Percentiles rank a stretch among this genome's conserved stretches.
phyloP scores from a whole-genome alignment of 2,113 vertebrate species.

The Myotis yumanensis region DNA sequence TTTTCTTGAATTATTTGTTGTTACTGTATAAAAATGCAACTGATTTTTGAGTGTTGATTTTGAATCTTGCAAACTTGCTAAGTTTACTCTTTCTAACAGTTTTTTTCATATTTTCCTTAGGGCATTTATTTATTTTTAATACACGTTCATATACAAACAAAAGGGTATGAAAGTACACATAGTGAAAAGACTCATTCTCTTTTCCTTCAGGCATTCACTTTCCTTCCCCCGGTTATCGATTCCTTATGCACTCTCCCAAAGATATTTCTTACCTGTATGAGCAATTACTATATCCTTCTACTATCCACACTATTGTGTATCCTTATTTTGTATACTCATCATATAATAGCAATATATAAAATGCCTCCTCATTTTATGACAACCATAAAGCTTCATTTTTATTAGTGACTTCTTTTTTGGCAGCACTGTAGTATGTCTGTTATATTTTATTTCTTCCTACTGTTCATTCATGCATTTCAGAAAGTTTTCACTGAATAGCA shows the following conservation, averaged over 20 bases:
- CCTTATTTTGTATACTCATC: background rate
- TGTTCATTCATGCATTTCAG: background rate
- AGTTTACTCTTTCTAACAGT: background rate
- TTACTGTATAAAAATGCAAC: background rate
- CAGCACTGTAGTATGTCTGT: background rate
- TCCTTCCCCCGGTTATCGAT: background rate
- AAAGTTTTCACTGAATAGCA: background rate
- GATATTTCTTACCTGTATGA: background rate
- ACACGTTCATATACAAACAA: background rate
- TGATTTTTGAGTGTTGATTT: background rate
- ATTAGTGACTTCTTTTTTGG: background rate
- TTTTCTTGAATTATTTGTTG: background rate
- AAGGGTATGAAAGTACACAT: background rate
- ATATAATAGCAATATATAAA: background rate
- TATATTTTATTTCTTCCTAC: background rate
- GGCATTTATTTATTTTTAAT: background rate
- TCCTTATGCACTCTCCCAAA: background rate
- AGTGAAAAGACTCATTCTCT: background rate
- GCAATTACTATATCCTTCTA: background rate
- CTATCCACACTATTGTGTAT: background rate
- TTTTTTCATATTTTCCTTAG: background rate
- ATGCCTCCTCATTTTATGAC: background rate
- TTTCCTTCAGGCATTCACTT: slow-evolving; percentile 7
- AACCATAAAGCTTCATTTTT: background rate
- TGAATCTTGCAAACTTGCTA: background rate